Base-by-base conservation (phyloP, 2,888 invertebrate genomes). In the Drosophila borealis region DNA sequence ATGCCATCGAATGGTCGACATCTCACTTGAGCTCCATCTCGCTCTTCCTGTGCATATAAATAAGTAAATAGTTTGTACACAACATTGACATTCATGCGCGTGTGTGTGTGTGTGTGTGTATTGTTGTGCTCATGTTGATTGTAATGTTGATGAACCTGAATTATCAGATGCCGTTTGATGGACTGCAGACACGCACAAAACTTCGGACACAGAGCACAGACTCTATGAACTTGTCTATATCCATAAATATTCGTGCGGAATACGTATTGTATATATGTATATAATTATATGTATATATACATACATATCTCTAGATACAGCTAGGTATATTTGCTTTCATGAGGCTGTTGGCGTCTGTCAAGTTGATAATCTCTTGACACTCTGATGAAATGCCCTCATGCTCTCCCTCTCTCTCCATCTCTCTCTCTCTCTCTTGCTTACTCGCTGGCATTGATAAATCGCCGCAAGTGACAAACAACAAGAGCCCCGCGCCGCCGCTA, bases 331-430 rank as follows among this genome's bases (percentile, higher is more conserved):
- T 39, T 21, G 37, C 49, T 29, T 9, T 48, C 36, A 53, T 39
- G 53, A 63, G 34, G 61, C 64, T 73, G 60, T 34, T 57, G 46
- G 39, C 37, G 50, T 59, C 68, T 74, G 80, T 68, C 76, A 83
- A 86, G 67, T 81, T 89, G 83, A 89, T 87, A 88, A 87, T 89
- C 88, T 83, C 77, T 72, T 78, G 87, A 86, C 88, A 89, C 89
- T 88, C 86, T 87, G 89, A 89, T 89, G 89, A 87, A 89, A 88
- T 88, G 78, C 74, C 74, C 77, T 69, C 37, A 48, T 50, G 46
- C 48, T 17, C 48, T 11, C 5, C 4, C 4, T 33, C 19, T 10
- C 33, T 44, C 34, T 19, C 42, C 1, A 34, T 14, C 14, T 34
- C 34, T 10, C 41, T 41, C 33, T 4, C 9, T 53, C 39, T 46